These are phyloP conservation scores for Hiodon alosoides DNA, from an alignment of 2,113 vertebrate genomes.

Conservation along the genomic window DNA sequence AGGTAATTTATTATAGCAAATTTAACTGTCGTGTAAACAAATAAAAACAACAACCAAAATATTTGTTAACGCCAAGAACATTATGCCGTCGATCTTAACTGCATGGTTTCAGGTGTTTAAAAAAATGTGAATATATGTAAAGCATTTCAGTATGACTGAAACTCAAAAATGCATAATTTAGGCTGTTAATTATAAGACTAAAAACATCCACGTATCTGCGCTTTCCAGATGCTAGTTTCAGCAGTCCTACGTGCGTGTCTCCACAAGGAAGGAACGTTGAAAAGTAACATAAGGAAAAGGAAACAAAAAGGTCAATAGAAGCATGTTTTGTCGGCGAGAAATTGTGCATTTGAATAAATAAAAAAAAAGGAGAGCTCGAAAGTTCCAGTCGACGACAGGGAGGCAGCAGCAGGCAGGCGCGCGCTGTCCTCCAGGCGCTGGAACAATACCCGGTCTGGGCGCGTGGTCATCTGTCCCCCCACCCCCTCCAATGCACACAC, in stretches of 20 bases:
- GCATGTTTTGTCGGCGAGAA: constrained; percentile 15
- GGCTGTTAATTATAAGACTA: not conserved
- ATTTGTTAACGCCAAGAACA: too few relatives aligned
- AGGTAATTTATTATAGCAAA: constrained; percentile 21
- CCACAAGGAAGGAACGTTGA: not conserved
- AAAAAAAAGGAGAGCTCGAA: constrained; percentile 13
- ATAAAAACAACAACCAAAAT: not conserved
- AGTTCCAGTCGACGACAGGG: constrained; percentile 40
- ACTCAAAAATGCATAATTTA: not conserved
- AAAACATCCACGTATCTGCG: too few relatives aligned
- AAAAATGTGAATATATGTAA: not conserved
- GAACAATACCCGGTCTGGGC: constrained; percentile 58
- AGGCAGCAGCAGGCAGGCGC: constrained; percentile 72
- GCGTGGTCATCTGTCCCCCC: constrained; percentile 51
- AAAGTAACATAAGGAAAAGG: not conserved
- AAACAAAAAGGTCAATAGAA: constrained; percentile 11
- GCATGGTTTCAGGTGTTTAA: not conserved
- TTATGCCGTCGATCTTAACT: too few relatives aligned
- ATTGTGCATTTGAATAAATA: constrained; percentile 20
- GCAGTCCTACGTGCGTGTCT: not conserved
- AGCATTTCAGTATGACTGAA: too few relatives aligned
- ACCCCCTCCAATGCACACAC: constrained; percentile 46
- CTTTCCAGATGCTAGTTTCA: not conserved
- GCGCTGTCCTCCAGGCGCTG: constrained; percentile 47
- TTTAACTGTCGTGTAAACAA: not conserved